phyloP scores from a whole-genome alignment of 1,140 invertebrate species.

The Potamilus streckersoni region DNA sequence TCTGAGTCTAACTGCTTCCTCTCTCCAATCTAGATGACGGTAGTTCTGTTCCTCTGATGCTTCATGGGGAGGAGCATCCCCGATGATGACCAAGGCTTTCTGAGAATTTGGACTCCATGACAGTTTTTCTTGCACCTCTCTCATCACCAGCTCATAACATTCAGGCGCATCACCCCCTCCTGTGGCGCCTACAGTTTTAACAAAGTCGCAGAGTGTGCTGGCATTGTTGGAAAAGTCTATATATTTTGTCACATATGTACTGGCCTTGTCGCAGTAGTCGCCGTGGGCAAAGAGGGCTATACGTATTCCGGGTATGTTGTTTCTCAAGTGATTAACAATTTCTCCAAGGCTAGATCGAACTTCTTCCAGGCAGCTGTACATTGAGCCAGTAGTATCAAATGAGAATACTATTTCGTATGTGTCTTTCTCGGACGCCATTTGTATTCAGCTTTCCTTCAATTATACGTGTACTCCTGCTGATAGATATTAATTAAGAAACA shows the following conservation, averaged over 20 bases:
- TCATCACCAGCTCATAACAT: constrained; percentile 53
- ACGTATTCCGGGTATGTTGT: constrained; percentile 33
- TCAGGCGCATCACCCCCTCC: constrained; percentile 41
- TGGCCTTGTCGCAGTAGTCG: constrained; percentile 36
- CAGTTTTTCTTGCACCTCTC: constrained; percentile 36
- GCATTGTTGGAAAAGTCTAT: constrained; percentile 40
- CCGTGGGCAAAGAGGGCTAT: constrained; percentile 43
- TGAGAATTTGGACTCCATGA: constrained; percentile 48
- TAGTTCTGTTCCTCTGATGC: constrained; percentile 20
- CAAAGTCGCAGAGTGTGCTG: constrained; percentile 38
- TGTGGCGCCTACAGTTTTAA: constrained; percentile 32
- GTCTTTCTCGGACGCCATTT: constrained; percentile 1
- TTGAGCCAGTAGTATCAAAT: constrained; percentile 60
- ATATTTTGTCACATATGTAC: constrained; percentile 47
- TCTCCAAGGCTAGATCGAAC: constrained; percentile 41
- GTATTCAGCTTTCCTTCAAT: too few relatives aligned
- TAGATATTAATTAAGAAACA: too few relatives aligned
- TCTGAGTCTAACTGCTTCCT: constrained; percentile 28
- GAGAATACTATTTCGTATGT: constrained; percentile 53
- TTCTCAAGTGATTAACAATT: constrained; percentile 35
- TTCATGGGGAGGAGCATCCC: constrained; percentile 47
- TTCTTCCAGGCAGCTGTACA: constrained; percentile 44
- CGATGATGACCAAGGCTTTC: constrained; percentile 51
- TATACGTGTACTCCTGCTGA: too few relatives aligned
- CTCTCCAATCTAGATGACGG: constrained; percentile 38